These are phyloP conservation scores for Rousettus leschenaultii DNA, from an alignment of 2,113 vertebrate genomes.

Conservation along the genomic window DNA sequence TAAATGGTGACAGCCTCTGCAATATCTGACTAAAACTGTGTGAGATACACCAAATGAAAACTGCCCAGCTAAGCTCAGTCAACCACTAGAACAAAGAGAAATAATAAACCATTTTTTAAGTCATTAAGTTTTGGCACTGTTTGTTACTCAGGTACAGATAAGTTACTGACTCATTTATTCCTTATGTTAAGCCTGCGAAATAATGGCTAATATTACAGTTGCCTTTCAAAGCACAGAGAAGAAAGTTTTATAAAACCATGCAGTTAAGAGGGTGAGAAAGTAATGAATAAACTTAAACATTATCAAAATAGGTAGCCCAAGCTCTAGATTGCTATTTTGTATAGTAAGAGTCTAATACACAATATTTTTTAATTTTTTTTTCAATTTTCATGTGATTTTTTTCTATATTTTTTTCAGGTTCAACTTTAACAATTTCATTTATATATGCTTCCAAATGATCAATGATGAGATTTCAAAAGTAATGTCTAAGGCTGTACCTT, in stretches of 20 bases:
- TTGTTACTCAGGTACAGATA: background rate
- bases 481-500: background rate
- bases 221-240: background rate
- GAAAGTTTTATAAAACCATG: background rate
- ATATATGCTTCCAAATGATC: background rate
- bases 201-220: background rate
- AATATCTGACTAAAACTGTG: background rate
- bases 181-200: background rate
- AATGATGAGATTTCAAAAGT: background rate
- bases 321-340: background rate
- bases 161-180: background rate
- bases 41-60: background rate
- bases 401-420: conserved; percentile 16
- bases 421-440: background rate
- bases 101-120: background rate
- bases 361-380: background rate
- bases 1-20: background rate
- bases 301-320: background rate
- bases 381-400: background rate
- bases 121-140: background rate
- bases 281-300: background rate
- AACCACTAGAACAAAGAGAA: background rate
- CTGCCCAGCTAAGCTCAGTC: background rate
- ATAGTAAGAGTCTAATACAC: background rate
- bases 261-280: background rate